These are phyloP conservation scores for Molorchus minor DNA, from an alignment of 2,888 invertebrate genomes.

Conservation along the genomic window DNA sequence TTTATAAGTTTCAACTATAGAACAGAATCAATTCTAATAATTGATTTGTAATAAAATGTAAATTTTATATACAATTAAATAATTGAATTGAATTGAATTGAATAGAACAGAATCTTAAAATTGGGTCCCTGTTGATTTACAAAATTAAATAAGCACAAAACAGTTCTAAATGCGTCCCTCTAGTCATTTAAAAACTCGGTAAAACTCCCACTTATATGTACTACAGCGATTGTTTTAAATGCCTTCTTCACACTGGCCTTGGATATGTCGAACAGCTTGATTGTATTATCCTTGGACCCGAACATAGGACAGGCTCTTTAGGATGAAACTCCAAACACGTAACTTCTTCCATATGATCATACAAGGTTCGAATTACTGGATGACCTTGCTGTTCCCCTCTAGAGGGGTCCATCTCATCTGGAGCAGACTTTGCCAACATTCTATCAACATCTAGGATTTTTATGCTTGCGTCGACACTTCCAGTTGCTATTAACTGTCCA, in stretches of 20 bases:
- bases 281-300: slow-evolving; percentile 94
- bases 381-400: slow-evolving; percentile 93
- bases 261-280: slow-evolving; percentile 97
- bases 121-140: no score
- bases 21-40: no score
- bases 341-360: slow-evolving; percentile 98
- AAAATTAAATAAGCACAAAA: no score
- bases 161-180: no score
- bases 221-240: slow-evolving; percentile 92
- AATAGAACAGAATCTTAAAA: no score
- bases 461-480: slow-evolving; percentile 97
- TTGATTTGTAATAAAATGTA: no score
- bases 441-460: slow-evolving; percentile 99
- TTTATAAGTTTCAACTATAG: no score
- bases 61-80: no score
- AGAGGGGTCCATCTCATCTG: slow-evolving; percentile 84
- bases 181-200: no score
- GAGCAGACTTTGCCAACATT: slow-evolving; percentile 98
- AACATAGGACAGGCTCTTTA: slow-evolving; percentile 90
- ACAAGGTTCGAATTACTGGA: slow-evolving; percentile 96
- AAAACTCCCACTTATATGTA: no score
- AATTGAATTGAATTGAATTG: no score
- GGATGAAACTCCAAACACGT: slow-evolving; percentile 98
- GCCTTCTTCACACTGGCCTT: slow-evolving; percentile 99
- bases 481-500: slow-evolving; percentile 96